Conservation (phyloP, 2,888 invertebrate genomes). For the Andricus curvator region DNA sequence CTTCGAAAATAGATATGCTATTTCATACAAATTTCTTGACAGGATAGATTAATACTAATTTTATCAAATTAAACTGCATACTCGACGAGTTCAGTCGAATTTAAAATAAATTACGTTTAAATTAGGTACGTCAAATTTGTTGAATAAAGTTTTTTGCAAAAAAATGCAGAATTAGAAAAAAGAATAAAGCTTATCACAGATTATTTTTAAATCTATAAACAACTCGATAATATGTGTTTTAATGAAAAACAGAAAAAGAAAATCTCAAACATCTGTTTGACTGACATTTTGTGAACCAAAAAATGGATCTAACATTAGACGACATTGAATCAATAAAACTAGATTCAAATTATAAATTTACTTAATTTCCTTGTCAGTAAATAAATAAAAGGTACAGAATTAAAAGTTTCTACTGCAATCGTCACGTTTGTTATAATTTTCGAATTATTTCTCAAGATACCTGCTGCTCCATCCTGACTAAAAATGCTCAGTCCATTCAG, state of each 20-base stretch:
- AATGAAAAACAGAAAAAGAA: background rate
- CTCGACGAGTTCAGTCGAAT: too few species aligned
- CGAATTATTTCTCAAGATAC: conserved; percentile 56
- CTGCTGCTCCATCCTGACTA: conserved; percentile 67
- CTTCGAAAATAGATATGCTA: too few species aligned
- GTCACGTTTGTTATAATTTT: conserved; percentile 51
- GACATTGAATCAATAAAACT: conserved; percentile 37
- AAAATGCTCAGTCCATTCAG: conserved; percentile 58
- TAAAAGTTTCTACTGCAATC: conserved; percentile 12
- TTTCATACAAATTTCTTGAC: too few species aligned
- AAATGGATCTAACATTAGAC: background rate
- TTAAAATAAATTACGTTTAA: too few species aligned
- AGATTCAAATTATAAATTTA: background rate
- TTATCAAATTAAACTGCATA: too few species aligned
- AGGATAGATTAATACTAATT: too few species aligned
- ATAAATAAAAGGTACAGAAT: background rate
- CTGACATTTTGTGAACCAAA: background rate
- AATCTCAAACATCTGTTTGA: background rate
- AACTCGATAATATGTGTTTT: too few species aligned
- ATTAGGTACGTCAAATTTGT: too few species aligned
- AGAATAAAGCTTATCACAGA: too few species aligned
- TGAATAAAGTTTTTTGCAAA: too few species aligned
- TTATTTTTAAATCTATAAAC: too few species aligned
- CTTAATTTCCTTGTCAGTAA: background rate
- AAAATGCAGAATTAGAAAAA: too few species aligned